Base-by-base conservation (phyloP, 1,140 invertebrate genomes). In the Aphelenchoides fujianensis region DNA sequence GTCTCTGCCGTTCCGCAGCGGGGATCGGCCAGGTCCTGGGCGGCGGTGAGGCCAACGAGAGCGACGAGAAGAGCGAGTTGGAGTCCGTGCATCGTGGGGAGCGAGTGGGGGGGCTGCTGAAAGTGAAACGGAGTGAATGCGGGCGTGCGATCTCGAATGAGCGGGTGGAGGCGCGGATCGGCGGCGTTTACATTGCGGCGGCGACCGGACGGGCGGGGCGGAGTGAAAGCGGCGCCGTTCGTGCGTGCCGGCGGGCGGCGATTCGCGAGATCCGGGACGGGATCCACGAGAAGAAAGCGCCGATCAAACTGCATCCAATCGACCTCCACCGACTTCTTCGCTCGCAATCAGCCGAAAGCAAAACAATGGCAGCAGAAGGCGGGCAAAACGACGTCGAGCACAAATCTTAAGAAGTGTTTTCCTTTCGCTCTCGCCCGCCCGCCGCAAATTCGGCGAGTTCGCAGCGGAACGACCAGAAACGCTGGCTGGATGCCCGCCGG, bases 1-100 rank as follows among this genome's bases (percentile, higher is more conserved):
- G 68, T 68, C 34, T 69, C 68, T 0, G 62, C 68, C 3, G 68
- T 69, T 19, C 68, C 68, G 69, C 68, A 69, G 5, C 31, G 55
- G 28, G 68, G 68, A 30, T 69, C 68, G 3, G 68, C 64, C 34
- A 62, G 1, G 31, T 69, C 68, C n/a, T 66, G 63, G 31, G 63
- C 63, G 30, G 53, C 7, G n/a, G 3, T 16, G 1, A 66, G 16
- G 31, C 31, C 16, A 32, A 35, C 34, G 12, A 66, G 53, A 37
- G 63, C 59, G 30, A 28, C 31, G 36, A 66, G 53, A 34, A 66
- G 36, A 12, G 34, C 32, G 7, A 66, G 34, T 5, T 23, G 41
- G 23, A 48, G 41, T 16, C 41, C 41, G 41, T 48, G 12, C 41
- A 48, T 48, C 12, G 23, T 48, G 12, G 12, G 41, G 12, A 48